Evolutionary conservation across 2,888 invertebrate species (phyloP).

Genomic region (Athetis lepigone): DNA sequence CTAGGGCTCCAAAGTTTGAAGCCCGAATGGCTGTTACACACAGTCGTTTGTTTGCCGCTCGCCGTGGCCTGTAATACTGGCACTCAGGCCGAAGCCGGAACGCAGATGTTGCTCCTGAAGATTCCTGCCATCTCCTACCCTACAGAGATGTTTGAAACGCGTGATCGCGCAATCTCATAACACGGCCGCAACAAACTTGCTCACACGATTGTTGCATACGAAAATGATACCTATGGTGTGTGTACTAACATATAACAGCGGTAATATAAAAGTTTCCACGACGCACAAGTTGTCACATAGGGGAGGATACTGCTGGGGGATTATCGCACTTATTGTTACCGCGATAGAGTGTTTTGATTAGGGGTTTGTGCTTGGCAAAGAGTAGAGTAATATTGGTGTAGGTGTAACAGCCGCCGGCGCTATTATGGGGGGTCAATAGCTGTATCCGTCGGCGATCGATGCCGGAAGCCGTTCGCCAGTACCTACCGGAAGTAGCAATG

Average conservation of each 20-base stretch:
- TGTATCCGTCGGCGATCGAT: conserved; percentile 80
- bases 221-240: conserved; percentile 59
- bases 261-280: conserved; percentile 66
- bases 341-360: conserved; percentile 59
- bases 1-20: conserved; percentile 62
- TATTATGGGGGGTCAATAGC: conserved; percentile 82
- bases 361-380: conserved; percentile 59
- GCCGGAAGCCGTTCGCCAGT: conserved; percentile 76
- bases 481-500: conserved; percentile 74
- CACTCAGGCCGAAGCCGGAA: conserved; percentile 44
- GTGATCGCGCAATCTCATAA: conserved; percentile 57
- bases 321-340: conserved; percentile 58
- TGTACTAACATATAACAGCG: conserved; percentile 55
- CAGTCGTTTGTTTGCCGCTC: conserved; percentile 60
- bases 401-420: conserved; percentile 69
- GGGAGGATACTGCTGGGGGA: conserved; percentile 46
- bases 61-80: conserved; percentile 49
- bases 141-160: conserved; percentile 53
- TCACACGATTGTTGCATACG: conserved; percentile 49
- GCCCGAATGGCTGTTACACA: conserved; percentile 57
- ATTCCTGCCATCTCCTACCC: conserved; percentile 34
- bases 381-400: conserved; percentile 69
- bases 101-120: conserved; percentile 62
- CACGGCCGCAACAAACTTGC: conserved; percentile 54
- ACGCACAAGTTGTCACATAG: conserved; percentile 50